Evolutionary conservation across 2,888 invertebrate genomes (phyloP), one percentile per base, ranked within the genome.

Genomic region (Stratiomys singularior): DNA sequence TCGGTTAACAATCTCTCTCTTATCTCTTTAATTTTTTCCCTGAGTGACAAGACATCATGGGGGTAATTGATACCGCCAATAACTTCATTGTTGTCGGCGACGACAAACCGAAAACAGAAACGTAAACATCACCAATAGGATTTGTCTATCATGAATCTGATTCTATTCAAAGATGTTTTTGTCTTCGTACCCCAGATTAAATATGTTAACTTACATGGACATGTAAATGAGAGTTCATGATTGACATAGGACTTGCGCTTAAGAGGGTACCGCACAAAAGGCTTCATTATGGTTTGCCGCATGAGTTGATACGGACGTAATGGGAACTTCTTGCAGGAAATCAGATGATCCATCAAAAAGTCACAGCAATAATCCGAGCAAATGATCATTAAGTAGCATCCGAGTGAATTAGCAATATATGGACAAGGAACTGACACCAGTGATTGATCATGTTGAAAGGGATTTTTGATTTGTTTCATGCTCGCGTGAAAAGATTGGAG

Each of bases 331-430:
- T 69, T 69, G n/a, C 13, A 21, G 69, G 25, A 67, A 67, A 46
- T 47, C 69, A 30, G 28, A 52, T 58, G 28, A 72, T 72, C 72
- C 72, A 72, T 72, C 72, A 72, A 52, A 58, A 72, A 58, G 58
- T 56, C 72, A 56, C 11, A 72, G 28, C 56, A 30, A 18, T 25
- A 72, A 72, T 56, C 72, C 52, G 25, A 72, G 30, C 28, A 15
- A 15, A 30, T 13, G 5, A 21, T 21, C 28, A 56, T 58, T 30
- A 58, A 66, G 56, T 56, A 18, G 37, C 58, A 21, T n/a, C 27
- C 15, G 13, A 30, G 18, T 9, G 30, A 56, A 72, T 72, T 72
- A 56, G 72, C 30, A 18, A 21, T 72, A 72, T 72, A 23, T 72
- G 44, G 56, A 72, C 72, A 72, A 30, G 28, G 11, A 9, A n/a